Evolutionary conservation across 1,140 invertebrate species (phyloP), one percentile per base, ranked within the genome.

Genomic region (Pseudomyrmex gracilis): DNA sequence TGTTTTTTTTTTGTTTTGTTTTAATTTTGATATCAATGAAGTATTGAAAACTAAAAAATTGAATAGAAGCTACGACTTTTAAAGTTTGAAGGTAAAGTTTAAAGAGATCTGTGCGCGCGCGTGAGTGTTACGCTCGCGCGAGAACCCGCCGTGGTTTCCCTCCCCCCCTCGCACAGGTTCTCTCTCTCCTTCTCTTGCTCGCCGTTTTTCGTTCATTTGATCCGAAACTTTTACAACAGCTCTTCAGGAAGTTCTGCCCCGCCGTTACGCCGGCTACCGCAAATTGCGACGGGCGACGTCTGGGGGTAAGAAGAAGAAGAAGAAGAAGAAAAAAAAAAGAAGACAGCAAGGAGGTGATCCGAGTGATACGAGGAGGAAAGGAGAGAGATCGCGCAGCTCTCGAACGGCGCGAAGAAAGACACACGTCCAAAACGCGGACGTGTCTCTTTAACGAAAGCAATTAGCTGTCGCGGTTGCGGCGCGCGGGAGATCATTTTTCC

Each of bases 371-470:
- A 61, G 71, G 22, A n/a, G n/a, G 53, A 76, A 24, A 70, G 20
- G 0, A 74, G 53, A 47, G 34, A 51, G 9, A 22, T 43, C 49
- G 66, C 20, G 5, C 34, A 34, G 34, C 7, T 5, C 7, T 5
- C 34, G 34, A 34, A 34, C 34, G 34, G 5, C 7, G 34, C 34
- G 34, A 64, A 73, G 68, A 82, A 67, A 77, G 74, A n/a, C n/a
- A n/a, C n/a, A n/a, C n/a, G n/a, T n/a, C n/a, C n/a, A n/a, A n/a
- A n/a, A n/a, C n/a, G n/a, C n/a, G n/a, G n/a, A 24, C 49, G 24
- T 57, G 34, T 47, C 78, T n/a, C 60, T 74, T 82, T 82, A 82
- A 82, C 78, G 70, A 82, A 82, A 55, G 71, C 71, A 82, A 82
- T 82, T 82, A 82, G 78, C 70, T 20, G 58, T 74, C 57, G 70